These are phyloP conservation scores for Psilanteris sp. DNA, from an alignment of 1,140 invertebrate species.

Conservation along the genomic window DNA sequence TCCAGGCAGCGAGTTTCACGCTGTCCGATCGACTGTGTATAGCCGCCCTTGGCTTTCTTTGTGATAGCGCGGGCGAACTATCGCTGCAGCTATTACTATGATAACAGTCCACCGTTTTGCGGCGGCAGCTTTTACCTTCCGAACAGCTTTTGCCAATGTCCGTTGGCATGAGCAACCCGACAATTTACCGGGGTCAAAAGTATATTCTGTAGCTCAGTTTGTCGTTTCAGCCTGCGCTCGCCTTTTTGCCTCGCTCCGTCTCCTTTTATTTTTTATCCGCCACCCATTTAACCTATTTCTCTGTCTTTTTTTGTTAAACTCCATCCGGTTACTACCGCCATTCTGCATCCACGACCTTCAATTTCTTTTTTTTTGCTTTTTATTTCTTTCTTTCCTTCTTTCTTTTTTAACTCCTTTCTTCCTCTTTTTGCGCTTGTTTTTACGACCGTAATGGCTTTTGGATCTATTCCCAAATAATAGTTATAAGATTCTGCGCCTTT, in stretches of 20 bases:
- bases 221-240: constrained; percentile 13
- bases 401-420: no score
- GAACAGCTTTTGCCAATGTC: constrained; percentile 37
- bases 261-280: background rate
- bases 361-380: no score
- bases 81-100: constrained; percentile 24
- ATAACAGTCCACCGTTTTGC: constrained; percentile 32
- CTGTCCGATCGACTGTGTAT: constrained; percentile 22
- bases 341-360: constrained; percentile 6
- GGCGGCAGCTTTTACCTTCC: constrained; percentile 14
- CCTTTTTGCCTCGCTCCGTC: constrained; percentile 4
- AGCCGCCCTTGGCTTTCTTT: constrained; percentile 8
- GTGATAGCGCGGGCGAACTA: constrained; percentile 6
- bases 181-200: constrained; percentile 48
- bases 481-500: constrained; percentile 33
- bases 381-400: no score
- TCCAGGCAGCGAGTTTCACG: constrained; percentile 25
- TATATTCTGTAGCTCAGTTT: constrained; percentile 31
- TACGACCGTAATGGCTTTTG: constrained; percentile 26
- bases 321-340: no score
- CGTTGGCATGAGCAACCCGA: constrained; percentile 36
- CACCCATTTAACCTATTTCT: constrained; percentile 6
- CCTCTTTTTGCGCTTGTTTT: constrained; percentile 12
- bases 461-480: constrained; percentile 39
- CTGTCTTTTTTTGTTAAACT: background rate